These are phyloP conservation scores for Sceliomorpha sp. DNA, from an alignment of 2,888 invertebrate genomes.

Conservation along the genomic window DNA sequence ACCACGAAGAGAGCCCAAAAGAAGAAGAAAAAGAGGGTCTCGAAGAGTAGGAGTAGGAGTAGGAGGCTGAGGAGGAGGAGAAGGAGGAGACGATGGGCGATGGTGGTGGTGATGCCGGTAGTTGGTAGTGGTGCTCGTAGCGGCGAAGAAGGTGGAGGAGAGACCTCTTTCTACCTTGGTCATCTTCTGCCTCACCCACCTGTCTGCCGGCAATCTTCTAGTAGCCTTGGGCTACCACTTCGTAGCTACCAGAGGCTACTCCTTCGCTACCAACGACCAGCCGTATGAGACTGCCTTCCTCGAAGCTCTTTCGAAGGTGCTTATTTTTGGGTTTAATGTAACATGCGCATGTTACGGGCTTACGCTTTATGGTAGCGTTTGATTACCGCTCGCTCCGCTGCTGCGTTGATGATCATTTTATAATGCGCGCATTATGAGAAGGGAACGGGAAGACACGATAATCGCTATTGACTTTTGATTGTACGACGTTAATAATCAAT, in stretches of 20 bases:
- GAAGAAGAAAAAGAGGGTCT: constrained; percentile 55
- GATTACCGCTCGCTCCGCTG: constrained; percentile 33
- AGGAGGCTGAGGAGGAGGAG: constrained; percentile 39
- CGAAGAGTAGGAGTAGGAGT: constrained; percentile 31
- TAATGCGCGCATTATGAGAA: constrained; percentile 33
- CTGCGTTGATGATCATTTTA: constrained; percentile 30
- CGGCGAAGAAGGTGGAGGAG: constrained; percentile 36
- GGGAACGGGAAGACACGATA: constrained; percentile 15
- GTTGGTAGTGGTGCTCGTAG: constrained; percentile 32
- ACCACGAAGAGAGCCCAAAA: constrained; percentile 63
- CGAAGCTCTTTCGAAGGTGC: constrained; percentile 49
- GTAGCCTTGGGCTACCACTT: constrained; percentile 80
- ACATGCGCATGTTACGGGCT: constrained; percentile 41
- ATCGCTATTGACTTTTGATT: constrained; percentile 37
- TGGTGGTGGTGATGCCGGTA: constrained; percentile 12
- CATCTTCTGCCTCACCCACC: constrained; percentile 78
- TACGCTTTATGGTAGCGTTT: constrained; percentile 47
- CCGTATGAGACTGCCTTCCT: constrained; percentile 38
- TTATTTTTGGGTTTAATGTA: constrained; percentile 54
- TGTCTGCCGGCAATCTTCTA: constrained; percentile 81
- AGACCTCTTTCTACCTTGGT: constrained; percentile 65
- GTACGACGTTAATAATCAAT: constrained; percentile 21
- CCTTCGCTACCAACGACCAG: constrained; percentile 69
- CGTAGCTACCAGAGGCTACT: constrained; percentile 78
- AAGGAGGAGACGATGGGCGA: constrained; percentile 17